phyloP scores from a whole-genome alignment of 2,113 vertebrate species.

The Chunga burmeisteri region DNA sequence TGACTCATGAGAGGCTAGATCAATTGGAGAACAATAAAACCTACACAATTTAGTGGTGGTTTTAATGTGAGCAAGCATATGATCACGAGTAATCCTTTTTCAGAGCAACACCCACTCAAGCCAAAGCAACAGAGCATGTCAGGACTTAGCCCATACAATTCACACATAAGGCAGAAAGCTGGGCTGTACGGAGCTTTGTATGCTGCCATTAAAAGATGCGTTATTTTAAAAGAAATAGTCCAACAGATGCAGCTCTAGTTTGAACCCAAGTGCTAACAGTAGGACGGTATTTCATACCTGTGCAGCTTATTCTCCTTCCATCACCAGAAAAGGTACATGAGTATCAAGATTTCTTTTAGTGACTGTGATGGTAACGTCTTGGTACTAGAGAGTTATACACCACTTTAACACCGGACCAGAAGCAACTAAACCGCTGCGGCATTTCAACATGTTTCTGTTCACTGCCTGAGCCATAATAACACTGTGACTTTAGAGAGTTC shows the following conservation, averaged over 20 bases:
- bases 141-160: neutral
- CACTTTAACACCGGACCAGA: accelerated
- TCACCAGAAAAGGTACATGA: neutral
- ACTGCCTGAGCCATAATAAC: neutral
- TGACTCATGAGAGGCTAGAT: neutral
- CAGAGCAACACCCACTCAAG: neutral
- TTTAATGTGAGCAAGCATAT: neutral
- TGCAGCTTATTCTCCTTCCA: neutral
- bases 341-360: neutral
- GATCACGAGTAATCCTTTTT: neutral
- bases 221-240: neutral
- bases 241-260: neutral
- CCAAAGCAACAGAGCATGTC: neutral
- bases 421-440: neutral
- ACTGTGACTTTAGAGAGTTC: neutral
- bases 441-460: neutral
- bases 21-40: neutral
- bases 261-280: neutral
- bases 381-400: neutral
- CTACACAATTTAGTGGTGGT: neutral
- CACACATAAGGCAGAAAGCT: neutral
- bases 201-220: neutral
- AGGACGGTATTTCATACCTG: neutral
- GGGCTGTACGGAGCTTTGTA: neutral
- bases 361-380: neutral